Evolutionary conservation across 2,797 vertebrate genomes (phyloP).

Genomic region (Molossus molossus): DNA sequence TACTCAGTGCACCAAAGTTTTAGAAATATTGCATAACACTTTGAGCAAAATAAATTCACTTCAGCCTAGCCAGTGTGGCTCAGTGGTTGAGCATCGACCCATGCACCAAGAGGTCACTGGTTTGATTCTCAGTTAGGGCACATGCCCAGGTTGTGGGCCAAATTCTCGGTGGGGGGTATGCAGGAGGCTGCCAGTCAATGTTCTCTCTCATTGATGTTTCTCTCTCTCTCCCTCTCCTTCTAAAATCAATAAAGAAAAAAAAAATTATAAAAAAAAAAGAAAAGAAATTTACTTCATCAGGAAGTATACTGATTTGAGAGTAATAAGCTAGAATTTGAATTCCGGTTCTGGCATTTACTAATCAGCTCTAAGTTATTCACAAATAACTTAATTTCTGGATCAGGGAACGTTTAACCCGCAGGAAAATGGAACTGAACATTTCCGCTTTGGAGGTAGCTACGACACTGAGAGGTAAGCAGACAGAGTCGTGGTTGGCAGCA

Average conservation of each 20-base stretch:
- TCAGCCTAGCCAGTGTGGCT: too few relatives aligned
- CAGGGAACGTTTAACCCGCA: constrained; percentile 25
- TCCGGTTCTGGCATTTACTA: not conserved
- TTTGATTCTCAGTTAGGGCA: too few relatives aligned
- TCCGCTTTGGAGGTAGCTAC: not conserved
- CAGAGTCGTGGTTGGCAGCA: not conserved
- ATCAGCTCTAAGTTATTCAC: not conserved
- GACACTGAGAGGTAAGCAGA: not conserved
- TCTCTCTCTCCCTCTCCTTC: too few relatives aligned
- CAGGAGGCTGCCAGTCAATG: too few relatives aligned
- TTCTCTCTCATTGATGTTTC: too few relatives aligned
- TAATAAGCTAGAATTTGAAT: not conserved
- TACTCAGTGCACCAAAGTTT: not conserved
- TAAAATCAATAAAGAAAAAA: too few relatives aligned
- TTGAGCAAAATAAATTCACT: constrained; percentile 33
- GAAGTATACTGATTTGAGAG: not conserved
- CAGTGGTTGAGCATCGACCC: too few relatives aligned
- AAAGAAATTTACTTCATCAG: constrained; percentile 35
- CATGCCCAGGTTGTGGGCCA: too few relatives aligned
- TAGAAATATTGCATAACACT: not conserved
- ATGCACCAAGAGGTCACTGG: too few relatives aligned
- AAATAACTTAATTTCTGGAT: constrained; percentile 18
- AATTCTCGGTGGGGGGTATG: too few relatives aligned
- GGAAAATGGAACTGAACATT: not conserved
- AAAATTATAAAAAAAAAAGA: not conserved